Conservation (phyloP, 2,888 invertebrate genomes). For the Nephrocerus scutellatus region DNA sequence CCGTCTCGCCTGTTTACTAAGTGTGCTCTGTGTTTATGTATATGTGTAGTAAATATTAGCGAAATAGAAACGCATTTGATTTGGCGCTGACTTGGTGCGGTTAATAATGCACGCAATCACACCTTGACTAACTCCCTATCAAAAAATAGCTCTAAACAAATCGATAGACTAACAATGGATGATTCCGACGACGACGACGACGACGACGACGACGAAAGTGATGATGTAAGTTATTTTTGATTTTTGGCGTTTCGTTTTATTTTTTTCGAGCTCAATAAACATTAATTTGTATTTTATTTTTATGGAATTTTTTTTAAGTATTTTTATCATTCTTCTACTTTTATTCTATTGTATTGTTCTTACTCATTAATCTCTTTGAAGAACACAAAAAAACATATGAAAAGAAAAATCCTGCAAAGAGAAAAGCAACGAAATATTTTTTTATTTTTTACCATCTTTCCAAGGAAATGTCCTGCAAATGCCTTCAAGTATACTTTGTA, state of each 20-base stretch:
- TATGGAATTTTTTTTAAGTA: constrained; percentile 1
- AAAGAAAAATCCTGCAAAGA: neutral
- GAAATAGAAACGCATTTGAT: too few species aligned
- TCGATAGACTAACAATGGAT: neutral
- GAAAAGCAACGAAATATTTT: constrained; percentile 8
- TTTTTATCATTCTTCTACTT: neutral
- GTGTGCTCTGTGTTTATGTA: too few species aligned
- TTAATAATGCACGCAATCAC: too few species aligned
- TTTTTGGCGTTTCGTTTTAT: constrained; percentile 7
- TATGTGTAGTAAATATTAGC: too few species aligned
- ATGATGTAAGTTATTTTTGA: constrained; percentile 10
- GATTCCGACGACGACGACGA: neutral
- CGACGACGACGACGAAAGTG: neutral
- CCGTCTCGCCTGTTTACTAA: too few species aligned
- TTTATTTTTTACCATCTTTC: constrained; percentile 45
- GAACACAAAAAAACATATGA: neutral
- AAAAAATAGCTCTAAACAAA: too few species aligned
- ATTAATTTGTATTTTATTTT: constrained; percentile 1
- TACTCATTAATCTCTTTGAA: constrained; percentile 2
- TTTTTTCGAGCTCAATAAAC: neutral
- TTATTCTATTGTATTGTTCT: neutral
- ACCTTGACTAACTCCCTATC: too few species aligned
- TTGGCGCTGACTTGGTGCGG: too few species aligned
- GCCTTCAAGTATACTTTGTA: too few species aligned
- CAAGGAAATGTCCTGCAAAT: too few species aligned